Conservation (phyloP, 2,888 invertebrate genomes). For the Liodrosophila aerea region DNA sequence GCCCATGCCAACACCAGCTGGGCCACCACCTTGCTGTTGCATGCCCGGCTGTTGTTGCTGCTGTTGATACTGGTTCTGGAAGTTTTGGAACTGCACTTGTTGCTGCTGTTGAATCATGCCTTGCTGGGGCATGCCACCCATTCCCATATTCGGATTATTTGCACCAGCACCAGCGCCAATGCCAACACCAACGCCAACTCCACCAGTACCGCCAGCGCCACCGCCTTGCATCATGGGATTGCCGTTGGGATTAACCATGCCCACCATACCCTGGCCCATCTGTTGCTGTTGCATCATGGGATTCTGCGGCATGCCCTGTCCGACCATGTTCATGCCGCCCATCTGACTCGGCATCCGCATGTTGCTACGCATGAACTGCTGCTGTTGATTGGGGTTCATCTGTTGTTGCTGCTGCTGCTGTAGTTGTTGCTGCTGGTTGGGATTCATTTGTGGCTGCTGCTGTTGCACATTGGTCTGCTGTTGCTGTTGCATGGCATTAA, state of each 20-base stretch:
- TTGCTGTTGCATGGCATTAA: conserved; percentile 73
- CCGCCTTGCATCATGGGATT: conserved; percentile 79
- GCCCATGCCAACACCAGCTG: conserved; percentile 51
- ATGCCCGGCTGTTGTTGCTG: conserved; percentile 82
- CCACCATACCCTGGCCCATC: conserved; percentile 76
- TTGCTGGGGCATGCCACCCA: conserved; percentile 80
- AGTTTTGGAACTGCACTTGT: conserved; percentile 88
- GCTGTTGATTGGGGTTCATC: conserved; percentile 55
- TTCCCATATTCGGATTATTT: conserved; percentile 72
- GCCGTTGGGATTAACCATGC: conserved; percentile 72
- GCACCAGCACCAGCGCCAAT: conserved; percentile 49
- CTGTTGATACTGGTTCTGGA: conserved; percentile 83
- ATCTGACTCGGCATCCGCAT: conserved; percentile 82
- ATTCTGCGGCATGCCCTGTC: conserved; percentile 81
- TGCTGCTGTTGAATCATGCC: conserved; percentile 82
- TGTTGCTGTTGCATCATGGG: conserved; percentile 78
- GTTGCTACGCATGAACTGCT: conserved; percentile 80
- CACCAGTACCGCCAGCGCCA: conserved; percentile 66
- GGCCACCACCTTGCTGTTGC: conserved; percentile 64
- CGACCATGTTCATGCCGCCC: conserved; percentile 82
- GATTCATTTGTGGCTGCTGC: conserved; percentile 69
- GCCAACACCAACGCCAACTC: conserved; percentile 50
- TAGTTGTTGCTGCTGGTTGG: conserved; percentile 67
- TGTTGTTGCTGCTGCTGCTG: conserved; percentile 75
- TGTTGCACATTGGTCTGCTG: conserved; percentile 62